These are phyloP conservation scores for Panulirus ornatus DNA, from an alignment of 1,140 invertebrate species.

Conservation along the genomic window DNA sequence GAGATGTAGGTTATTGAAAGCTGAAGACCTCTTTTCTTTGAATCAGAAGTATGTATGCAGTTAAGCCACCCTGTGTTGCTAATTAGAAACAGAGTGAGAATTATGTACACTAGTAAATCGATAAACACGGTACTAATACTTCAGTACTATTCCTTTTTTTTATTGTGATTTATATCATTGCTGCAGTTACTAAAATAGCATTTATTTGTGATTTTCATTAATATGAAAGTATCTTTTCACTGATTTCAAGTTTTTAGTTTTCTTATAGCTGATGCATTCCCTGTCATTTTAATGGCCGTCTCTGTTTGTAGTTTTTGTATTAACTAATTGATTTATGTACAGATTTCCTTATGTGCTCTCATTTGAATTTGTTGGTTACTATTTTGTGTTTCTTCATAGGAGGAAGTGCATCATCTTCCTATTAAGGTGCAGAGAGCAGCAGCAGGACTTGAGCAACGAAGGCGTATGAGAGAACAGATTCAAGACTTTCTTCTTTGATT, in stretches of 20 bases:
- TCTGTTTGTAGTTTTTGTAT: not conserved
- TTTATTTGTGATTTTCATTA: too few species aligned
- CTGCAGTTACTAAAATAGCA: too few species aligned
- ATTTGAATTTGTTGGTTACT: not conserved
- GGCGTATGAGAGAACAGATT: slow-evolving; percentile 55
- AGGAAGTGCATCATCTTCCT: slow-evolving; percentile 28
- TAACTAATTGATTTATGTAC: not conserved
- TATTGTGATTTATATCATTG: not conserved
- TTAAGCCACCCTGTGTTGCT: too few species aligned
- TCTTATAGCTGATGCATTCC: not conserved
- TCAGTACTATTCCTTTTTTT: too few species aligned
- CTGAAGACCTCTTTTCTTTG: too few species aligned
- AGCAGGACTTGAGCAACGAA: slow-evolving; percentile 4
- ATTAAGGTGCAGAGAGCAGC: not conserved
- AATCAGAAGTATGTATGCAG: too few species aligned
- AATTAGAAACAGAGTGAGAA: too few species aligned
- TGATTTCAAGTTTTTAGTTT: not conserved
- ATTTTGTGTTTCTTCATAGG: not conserved
- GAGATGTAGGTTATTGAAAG: too few species aligned
- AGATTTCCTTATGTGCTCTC: not conserved
- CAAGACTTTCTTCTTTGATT: slow-evolving; percentile 60
- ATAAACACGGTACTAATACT: too few species aligned
- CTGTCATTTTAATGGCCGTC: not conserved
- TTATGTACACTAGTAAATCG: too few species aligned
- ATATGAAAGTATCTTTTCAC: not conserved